Base-by-base conservation (phyloP, 53 echinoderm and acorn worm genomes). In the Mesocentrotus franciscanus region DNA sequence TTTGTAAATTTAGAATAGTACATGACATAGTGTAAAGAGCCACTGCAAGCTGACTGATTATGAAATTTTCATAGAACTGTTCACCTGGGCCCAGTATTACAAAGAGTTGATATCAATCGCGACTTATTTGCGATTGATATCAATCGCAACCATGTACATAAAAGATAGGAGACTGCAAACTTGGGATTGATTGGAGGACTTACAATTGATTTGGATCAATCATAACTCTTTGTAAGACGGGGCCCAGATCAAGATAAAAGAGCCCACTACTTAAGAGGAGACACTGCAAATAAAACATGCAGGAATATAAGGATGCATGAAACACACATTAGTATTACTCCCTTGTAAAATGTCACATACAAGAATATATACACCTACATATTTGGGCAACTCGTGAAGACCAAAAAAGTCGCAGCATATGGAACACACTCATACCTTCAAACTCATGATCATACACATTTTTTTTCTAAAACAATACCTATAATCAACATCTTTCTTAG, bases 261-360 rank as follows among this genome's bases (percentile, higher is more conserved):
- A 30, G 75, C 32, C 13, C 75, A 75, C 75, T 36, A 22, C 6
- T 42, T 12, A 17, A 79, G 35, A 15, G 4, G 8, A 81, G 42
- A 20, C 87, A 87, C 27, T 87, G 81, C 87, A 87, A 87, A 87
- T 11, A 56, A 42, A 27, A n/a, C 10, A 58, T 57, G 87, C 87
- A 26, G 58, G 87, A 57, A 87, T 87, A 24, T 22, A 87, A 8
- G 11, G 13, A 87, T 57, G 58, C n/a, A 27, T 12, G 14, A 24
- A 78, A 42, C 15, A 84, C 55, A 84, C 49, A 83, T 9, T 39
- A 72, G 0, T 1, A 64, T 20, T 64, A 64, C 64, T 18, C 64
- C 64, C 16, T 27, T 55, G 42, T 8, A 84, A 55, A 87, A 57
- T 27, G 14, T 87, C 18, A 58, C 15, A 27, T 57, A 57, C 56